These are phyloP conservation scores for Monopis laevigella DNA, from an alignment of 2,888 invertebrate species.

Conservation along the genomic window DNA sequence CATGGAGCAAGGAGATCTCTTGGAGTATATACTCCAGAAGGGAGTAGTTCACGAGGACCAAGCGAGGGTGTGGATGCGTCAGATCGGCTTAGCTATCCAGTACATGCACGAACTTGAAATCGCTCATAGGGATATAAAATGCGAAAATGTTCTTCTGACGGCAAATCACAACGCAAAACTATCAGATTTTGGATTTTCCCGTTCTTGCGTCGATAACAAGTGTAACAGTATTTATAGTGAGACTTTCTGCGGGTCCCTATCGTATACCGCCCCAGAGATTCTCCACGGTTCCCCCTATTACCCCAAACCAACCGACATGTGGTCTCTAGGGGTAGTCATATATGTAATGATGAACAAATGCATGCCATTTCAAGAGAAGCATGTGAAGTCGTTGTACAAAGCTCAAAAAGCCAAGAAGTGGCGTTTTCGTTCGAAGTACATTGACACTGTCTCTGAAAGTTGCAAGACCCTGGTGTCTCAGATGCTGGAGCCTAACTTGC, in stretches of 20 bases:
- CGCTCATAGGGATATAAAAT: conserved; percentile 84
- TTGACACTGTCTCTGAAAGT: conserved; percentile 62
- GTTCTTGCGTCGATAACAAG: conserved; percentile 46
- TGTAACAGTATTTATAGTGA: conserved; percentile 69
- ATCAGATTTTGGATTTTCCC: conserved; percentile 85
- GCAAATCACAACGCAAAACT: conserved; percentile 79
- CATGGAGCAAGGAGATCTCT: conserved; percentile 79
- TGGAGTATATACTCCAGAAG: conserved; percentile 75
- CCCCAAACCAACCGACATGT: conserved; percentile 79
- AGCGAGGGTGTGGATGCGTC: conserved; percentile 75
- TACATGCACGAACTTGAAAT: conserved; percentile 81
- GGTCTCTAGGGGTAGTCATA: conserved; percentile 82
- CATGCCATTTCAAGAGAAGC: conserved; percentile 85
- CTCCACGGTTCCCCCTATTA: conserved; percentile 78
- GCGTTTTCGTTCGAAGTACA: conserved; percentile 75
- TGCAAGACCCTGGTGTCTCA: conserved; percentile 69
- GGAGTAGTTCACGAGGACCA: conserved; percentile 75
- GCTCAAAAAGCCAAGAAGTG: conserved; percentile 67
- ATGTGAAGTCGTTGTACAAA: conserved; percentile 75
- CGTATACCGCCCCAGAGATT: conserved; percentile 89
- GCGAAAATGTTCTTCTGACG: conserved; percentile 82
- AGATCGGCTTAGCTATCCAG: conserved; percentile 74
- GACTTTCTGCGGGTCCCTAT: conserved; percentile 87
- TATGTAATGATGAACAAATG: conserved; percentile 85
- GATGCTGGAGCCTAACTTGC: conserved; percentile 75